Evolutionary conservation across 2,888 invertebrate genomes (phyloP), one percentile per base, ranked within the genome.

Genomic region (Epicampocera succincta): DNA sequence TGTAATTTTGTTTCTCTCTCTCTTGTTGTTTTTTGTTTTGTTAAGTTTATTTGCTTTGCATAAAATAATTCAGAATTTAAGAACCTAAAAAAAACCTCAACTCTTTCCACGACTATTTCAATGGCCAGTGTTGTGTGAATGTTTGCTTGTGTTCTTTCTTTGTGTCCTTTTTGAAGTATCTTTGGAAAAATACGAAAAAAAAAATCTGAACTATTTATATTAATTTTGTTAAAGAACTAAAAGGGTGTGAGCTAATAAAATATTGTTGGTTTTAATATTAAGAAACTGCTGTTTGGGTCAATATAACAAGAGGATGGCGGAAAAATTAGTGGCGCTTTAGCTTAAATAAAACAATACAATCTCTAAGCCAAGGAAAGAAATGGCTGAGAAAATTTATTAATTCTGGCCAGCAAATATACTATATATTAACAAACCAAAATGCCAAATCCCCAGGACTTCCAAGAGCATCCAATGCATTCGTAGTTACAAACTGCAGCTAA

Each of bases 31-130:
- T 33, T 25, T 19, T 15, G 11, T 54, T 72, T 17, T 38, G 25
- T 17, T n/a, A 40, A 3, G 38, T 19, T 52, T 44, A 48, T 58
- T 74, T 58, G 12, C 44, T 25, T 38, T 15, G 15, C n/a, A 54
- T 42, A 58, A 58, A 74, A 54, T 38, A 66, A 58, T n/a, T 46
- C 13, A 48, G n/a, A 50, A 58, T 66, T 65, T 48, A 50, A 46
- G 17, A 38, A 25, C 25, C 3, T 1, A 33, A 33, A 46, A 44
- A 15, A 44, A 44, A 15, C n/a, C 38, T n/a, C n/a, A n/a, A 56
- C 44, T 17, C 60, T 44, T 33, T 52, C 60, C 68, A 61, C 56
- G 21, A 52, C 21, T 44, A 68, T 61, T 76, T 74, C 56, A 63
- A 74, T 74, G 63, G 73, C 50, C 65, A 74, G 46, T 44, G 33